Evolutionary conservation across 2,113 vertebrate genomes (phyloP), one percentile per base, ranked within the genome.

Genomic region (Chlamydotis undulata): DNA sequence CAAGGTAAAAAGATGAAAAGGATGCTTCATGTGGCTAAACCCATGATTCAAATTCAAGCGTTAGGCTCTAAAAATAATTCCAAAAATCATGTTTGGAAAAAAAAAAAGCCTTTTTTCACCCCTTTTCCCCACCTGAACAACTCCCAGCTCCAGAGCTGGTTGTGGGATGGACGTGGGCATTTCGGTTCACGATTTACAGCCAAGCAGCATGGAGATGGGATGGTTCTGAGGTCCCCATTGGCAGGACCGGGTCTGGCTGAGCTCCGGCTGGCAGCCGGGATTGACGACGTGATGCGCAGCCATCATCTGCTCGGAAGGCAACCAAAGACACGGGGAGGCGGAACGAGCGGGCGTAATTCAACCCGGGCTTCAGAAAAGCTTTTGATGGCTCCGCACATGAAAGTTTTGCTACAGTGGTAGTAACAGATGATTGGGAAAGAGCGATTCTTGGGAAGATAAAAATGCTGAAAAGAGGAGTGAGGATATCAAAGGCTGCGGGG

Each of bases 1-100:
- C 26, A 67, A 89, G 83, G 83, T 69, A 83, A 61, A 92, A 88
- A 93, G 81, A 93, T 81, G 71, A 92, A 92, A 86, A 90, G 56
- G 43, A 67, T 45, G 55, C 75, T 90, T 76, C 4, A 2, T 33
- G 31, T 8, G 1, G 75, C 80, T 77, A 83, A 86, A n/a, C 18
- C 56, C 18, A 12, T 47, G 79, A 91, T 61, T 89, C 83, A 77
- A 39, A 91, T 63, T 81, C 59, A 57, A 1, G 17, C 25, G 26
- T 37, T 13, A 83, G 43, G 37, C 41, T 91, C 82, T 80, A 90
- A 91, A 90, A 93, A 91, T 73, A 94, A 85, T 41, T 53, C 71
- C 1, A 4, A 91, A 94, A 63, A 61, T 29, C 0, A 0, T 13
- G 8, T 45, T 73, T 17, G 8, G 5, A 47, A 81, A 87, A 39